phyloP scores from a whole-genome alignment of 2,888 invertebrate genomes.

The Hypomecis punctinalis region DNA sequence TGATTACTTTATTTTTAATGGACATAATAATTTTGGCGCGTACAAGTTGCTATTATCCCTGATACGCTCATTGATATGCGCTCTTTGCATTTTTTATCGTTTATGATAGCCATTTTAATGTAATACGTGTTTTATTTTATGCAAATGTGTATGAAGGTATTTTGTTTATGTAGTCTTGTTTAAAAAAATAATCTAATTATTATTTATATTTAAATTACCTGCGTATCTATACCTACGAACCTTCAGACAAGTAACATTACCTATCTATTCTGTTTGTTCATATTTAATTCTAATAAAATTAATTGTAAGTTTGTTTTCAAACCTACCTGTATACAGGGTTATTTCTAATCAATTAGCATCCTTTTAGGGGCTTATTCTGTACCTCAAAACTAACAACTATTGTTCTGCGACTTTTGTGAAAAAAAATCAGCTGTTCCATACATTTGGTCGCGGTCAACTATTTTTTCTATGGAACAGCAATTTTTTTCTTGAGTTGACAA shows the following conservation, averaged over 20 bases:
- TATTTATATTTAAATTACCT: background rate
- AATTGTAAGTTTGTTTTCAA: too few species aligned
- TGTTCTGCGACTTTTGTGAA: too few species aligned
- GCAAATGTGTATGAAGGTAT: conserved; percentile 9
- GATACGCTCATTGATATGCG: conserved; percentile 18
- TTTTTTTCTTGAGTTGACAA: too few species aligned
- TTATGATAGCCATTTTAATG: conserved; percentile 16
- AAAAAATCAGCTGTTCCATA: too few species aligned
- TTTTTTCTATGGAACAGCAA: too few species aligned
- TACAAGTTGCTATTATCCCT: conserved; percentile 5
- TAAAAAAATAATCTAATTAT: background rate
- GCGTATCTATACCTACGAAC: background rate
- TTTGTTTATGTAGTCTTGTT: background rate
- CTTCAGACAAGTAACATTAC: background rate
- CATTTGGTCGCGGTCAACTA: too few species aligned
- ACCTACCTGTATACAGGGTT: too few species aligned
- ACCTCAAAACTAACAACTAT: too few species aligned
- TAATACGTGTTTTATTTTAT: conserved; percentile 9
- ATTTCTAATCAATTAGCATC: too few species aligned
- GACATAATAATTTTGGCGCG: conserved; percentile 25
- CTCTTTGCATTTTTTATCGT: conserved; percentile 26
- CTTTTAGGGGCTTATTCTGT: too few species aligned
- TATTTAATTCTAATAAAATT: too few species aligned
- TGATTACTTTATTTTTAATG: conserved; percentile 55
- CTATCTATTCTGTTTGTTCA: background rate